Evolutionary conservation across 30 jellyfish, hydroid and myxozoan genomes (phyloP), one percentile per base, ranked within the genome.

Genomic region (Chrysaora quinquecirrha): DNA sequence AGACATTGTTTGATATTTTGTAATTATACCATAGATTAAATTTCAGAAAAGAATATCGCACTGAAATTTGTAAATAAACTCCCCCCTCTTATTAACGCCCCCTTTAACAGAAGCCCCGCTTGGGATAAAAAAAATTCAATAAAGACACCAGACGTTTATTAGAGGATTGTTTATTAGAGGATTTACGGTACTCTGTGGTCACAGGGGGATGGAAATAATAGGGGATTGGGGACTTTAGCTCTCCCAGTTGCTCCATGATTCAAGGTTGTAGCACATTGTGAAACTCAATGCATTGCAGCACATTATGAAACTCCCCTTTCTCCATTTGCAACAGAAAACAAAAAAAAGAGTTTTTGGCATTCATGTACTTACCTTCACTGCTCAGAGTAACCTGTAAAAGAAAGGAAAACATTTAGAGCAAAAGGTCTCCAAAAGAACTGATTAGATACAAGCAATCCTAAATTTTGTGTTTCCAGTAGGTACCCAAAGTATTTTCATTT

Each of bases 381-480:
- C 89, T 77, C 74, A 78, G 47, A 0, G 82, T 78, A 23, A 78
- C 75, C 89, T 78, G 52, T 22, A 32, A 62, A 31, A 47, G 28
- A 34, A 62, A 60, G 1, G 68, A 52, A 52, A 25, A 4, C 68
- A 52, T 4, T 19, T 4, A 52, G 19, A 2, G 7, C 3, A 9
- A 52, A 20, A 52, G 9, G 25, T 6, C 16, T 9, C 9, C 58
- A 16, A 16, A 25, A 52, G 29, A 52, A 3, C 7, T 16, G 12
- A 3, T 4, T 10, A 19, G 25, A 52, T 52, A 2, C 27, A 4
- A 3, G 19, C 9, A 52, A 52, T 52, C n/a, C n/a, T n/a, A 52
- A 52, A 9, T 52, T 3, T 2, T 4, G 19, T 52, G 19, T 25
- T 52, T 3, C 3, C 25, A 3, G 6, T 4, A 4, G 2, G 68